Evolutionary conservation across 2,888 invertebrate genomes (phyloP).

Genomic region (Melanargia galathea): DNA sequence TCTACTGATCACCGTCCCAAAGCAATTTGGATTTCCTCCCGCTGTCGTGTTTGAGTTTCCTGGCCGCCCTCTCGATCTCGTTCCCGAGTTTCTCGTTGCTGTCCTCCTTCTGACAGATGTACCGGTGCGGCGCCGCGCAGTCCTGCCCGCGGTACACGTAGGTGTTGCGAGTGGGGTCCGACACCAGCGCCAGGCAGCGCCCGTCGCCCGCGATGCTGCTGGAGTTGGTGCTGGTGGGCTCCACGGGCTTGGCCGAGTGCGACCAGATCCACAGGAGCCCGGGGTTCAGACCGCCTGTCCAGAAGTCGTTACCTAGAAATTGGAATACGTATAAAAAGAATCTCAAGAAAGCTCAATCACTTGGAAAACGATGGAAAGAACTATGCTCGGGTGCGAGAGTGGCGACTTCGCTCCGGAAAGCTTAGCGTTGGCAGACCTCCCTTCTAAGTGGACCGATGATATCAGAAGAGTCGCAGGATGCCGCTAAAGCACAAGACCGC

Average conservation of each 20-base stretch:
- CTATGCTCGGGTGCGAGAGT: too few relatives aligned
- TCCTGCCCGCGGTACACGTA: constrained; percentile 88
- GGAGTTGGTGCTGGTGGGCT: constrained; percentile 63
- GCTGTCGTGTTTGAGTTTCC: constrained; percentile 38
- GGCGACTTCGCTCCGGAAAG: too few relatives aligned
- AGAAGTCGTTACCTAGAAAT: constrained; percentile 84
- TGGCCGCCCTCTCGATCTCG: constrained; percentile 81
- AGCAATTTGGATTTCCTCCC: constrained; percentile 28
- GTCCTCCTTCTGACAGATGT: constrained; percentile 86
- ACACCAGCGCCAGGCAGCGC: constrained; percentile 86
- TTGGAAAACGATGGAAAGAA: too few relatives aligned
- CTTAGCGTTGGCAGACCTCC: too few relatives aligned
- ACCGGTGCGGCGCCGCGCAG: constrained; percentile 85
- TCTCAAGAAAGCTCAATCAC: too few relatives aligned
- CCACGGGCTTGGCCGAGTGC: constrained; percentile 89
- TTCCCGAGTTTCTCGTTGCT: constrained; percentile 83
- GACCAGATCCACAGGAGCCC: constrained; percentile 95
- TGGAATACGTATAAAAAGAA: constrained; percentile 51
- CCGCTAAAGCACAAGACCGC: too few relatives aligned
- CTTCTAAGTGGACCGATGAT: too few relatives aligned
- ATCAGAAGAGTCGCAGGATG: too few relatives aligned
- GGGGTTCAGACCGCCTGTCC: constrained; percentile 93
- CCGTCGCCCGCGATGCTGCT: constrained; percentile 82
- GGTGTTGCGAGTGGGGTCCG: constrained; percentile 82
- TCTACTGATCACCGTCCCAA: constrained; percentile 28